phyloP scores from a whole-genome alignment of 1,140 invertebrate species.

The Trichogramma pretiosum region DNA sequence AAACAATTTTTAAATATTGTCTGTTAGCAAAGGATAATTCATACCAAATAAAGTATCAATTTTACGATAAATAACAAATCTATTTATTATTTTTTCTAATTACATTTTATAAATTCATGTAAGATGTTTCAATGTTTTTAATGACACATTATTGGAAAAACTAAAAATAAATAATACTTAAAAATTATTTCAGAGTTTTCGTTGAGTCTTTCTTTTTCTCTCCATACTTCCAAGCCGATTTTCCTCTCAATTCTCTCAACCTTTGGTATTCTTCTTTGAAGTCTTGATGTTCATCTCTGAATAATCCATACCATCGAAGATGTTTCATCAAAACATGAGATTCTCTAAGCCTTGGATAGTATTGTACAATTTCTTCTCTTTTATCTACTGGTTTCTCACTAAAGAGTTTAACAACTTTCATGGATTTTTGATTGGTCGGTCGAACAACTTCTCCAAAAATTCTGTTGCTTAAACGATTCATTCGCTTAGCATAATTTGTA shows the following conservation, averaged over 20 bases:
- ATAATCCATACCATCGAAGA: slow-evolving; percentile 69
- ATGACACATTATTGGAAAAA: not conserved
- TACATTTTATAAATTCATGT: not conserved
- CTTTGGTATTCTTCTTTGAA: slow-evolving; percentile 84
- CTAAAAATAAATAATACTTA: not conserved
- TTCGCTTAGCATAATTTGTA: slow-evolving; percentile 73
- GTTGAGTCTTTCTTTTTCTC: slow-evolving; percentile 11
- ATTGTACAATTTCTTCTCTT: slow-evolving; percentile 64
- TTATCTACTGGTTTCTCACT: slow-evolving; percentile 66
- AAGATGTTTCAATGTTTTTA: not conserved
- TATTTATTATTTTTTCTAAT: not conserved
- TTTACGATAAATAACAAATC: not conserved
- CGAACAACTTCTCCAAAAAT: slow-evolving; percentile 85
- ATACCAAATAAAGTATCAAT: too few species aligned
- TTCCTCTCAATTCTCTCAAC: slow-evolving; percentile 67
- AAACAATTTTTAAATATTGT: too few species aligned
- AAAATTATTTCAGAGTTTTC: not conserved
- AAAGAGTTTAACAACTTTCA: slow-evolving; percentile 78
- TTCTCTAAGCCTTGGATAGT: slow-evolving; percentile 80
- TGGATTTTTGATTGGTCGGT: slow-evolving; percentile 61
- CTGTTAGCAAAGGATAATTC: too few species aligned
- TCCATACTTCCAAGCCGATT: slow-evolving; percentile 49
- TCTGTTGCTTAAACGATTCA: slow-evolving; percentile 76
- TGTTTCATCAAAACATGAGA: slow-evolving; percentile 61
- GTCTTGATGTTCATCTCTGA: slow-evolving; percentile 83